Percentiles rank a stretch among this genome's conserved stretches.
phyloP scores from a whole-genome alignment of 2,113 vertebrate species.

The Zosterops pallidus region DNA sequence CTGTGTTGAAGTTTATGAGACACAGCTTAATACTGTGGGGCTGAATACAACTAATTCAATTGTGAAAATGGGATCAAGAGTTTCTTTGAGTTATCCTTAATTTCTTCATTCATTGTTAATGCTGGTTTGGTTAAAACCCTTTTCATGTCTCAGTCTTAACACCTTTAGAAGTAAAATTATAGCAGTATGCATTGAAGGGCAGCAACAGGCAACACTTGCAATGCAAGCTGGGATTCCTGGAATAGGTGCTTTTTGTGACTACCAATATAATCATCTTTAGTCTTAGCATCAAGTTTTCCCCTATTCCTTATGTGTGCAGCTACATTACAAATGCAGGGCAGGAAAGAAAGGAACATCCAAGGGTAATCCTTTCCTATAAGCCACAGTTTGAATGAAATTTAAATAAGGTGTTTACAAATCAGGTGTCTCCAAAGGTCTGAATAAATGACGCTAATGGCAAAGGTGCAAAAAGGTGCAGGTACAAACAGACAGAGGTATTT shows the following conservation, averaged over 20 bases:
- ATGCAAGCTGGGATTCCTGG: background rate
- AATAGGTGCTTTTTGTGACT: background rate
- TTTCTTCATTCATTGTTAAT: background rate
- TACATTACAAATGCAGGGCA: background rate
- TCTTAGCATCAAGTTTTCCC: background rate
- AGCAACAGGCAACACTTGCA: background rate
- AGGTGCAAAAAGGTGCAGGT: background rate
- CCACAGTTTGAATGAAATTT: background rate
- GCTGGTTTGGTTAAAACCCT: background rate
- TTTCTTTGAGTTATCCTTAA: background rate
- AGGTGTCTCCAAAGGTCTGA: background rate
- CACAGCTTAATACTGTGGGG: background rate
- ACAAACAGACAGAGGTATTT: background rate
- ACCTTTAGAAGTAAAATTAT: background rate
- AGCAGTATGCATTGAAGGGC: background rate
- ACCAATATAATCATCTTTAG: background rate
- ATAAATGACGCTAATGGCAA: background rate
- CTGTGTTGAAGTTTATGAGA: background rate
- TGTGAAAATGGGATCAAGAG: background rate
- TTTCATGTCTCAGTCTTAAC: background rate
- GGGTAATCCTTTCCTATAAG: background rate
- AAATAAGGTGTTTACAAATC: background rate
- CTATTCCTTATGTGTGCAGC: background rate
- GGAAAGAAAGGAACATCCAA: background rate
- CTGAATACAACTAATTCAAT: background rate